Conservation (phyloP, 2,797 vertebrate genomes). For the Sebastes wilsoni region DNA sequence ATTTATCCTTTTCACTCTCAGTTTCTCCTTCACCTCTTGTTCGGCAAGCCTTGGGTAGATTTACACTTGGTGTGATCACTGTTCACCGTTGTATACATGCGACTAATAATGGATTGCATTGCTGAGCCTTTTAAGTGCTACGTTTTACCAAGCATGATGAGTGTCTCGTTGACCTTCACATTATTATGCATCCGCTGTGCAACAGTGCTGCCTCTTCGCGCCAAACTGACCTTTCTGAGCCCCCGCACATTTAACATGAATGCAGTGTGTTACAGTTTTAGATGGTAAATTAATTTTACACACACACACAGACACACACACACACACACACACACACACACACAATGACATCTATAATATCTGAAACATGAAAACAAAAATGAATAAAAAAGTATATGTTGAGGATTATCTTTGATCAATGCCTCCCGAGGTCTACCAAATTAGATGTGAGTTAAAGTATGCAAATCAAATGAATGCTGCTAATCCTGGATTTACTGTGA, state of each 20-base stretch:
- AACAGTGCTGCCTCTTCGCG: constrained; percentile 55
- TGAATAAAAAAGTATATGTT: background rate
- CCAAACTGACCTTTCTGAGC: constrained; percentile 62
- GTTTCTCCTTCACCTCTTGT: constrained; percentile 78
- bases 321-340: background rate
- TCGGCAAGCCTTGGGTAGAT: constrained; percentile 69
- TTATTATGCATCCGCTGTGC: constrained; percentile 73
- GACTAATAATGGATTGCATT: constrained; percentile 64
- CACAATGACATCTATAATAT: background rate
- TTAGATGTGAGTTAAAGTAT: constrained; percentile 60
- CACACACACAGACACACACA: background rate
- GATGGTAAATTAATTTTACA: constrained; percentile 36
- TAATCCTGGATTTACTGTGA: constrained; percentile 72
- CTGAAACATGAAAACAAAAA: constrained; percentile 20
- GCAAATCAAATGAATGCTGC: constrained; percentile 57
- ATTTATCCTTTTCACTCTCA: constrained; percentile 71
- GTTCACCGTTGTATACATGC: constrained; percentile 51
- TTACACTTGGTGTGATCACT: constrained; percentile 69
- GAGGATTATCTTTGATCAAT: constrained; percentile 39
- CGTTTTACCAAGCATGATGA: constrained; percentile 58
- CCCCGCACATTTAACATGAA: constrained; percentile 48
- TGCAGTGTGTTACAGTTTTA: constrained; percentile 38
- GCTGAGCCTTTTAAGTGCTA: constrained; percentile 59
- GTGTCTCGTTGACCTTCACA: constrained; percentile 77
- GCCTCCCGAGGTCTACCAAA: constrained; percentile 32